Evolutionary conservation across 2,113 vertebrate species (phyloP).

Genomic region (Sardina pilchardus): DNA sequence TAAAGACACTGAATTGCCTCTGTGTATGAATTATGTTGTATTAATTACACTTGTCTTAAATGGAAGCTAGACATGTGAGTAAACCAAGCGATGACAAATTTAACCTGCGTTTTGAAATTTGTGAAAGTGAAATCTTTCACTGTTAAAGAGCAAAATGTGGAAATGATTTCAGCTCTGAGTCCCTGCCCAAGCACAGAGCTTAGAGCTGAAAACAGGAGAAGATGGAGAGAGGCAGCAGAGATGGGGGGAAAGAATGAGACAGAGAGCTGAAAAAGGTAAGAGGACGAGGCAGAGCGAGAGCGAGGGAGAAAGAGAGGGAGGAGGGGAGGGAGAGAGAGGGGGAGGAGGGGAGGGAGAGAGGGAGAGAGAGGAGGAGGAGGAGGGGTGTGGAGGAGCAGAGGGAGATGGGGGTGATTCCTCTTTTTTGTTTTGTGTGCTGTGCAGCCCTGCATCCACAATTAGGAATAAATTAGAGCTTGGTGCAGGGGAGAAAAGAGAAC

Average conservation of each 20-base stretch:
- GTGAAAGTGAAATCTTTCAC: not conserved
- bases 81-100: not conserved
- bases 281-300: not conserved
- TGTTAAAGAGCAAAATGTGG: not conserved
- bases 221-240: not conserved
- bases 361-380: conserved; percentile 15
- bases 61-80: not conserved
- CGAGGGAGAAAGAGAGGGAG: not conserved
- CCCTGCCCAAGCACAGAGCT: not conserved
- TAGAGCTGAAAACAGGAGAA: not conserved
- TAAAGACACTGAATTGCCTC: too few relatives aligned
- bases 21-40: too few relatives aligned
- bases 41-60: too few relatives aligned
- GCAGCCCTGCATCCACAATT: conserved; percentile 53
- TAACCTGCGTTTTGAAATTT: not conserved
- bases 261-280: conserved; percentile 27
- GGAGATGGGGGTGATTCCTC: conserved; percentile 45
- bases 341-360: not conserved
- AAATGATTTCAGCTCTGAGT: not conserved
- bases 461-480: conserved; percentile 46
- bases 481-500: conserved; percentile 33
- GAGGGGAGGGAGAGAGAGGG: not conserved
- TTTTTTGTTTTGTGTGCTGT: conserved; percentile 57
- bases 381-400: conserved; percentile 9
- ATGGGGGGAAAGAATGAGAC: conserved; percentile 1